Evolutionary conservation across 2,797 vertebrate genomes (phyloP).

Genomic region (Parauchenoglanis ngamensis): DNA sequence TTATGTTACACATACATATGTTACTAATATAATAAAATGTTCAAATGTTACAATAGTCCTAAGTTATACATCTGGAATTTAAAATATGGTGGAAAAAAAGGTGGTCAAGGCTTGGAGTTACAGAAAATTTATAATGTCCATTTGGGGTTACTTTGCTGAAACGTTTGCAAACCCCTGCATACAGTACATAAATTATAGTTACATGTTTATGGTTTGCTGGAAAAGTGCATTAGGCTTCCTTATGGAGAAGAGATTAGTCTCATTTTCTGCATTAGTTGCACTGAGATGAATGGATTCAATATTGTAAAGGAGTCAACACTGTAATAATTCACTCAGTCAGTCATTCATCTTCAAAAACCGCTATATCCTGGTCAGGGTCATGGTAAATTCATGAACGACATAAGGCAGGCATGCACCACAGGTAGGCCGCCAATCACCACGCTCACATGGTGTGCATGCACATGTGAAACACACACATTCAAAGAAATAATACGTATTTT

Average conservation of each 20-base stretch:
- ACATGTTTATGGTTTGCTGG: neutral
- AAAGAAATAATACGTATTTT: constrained; percentile 22
- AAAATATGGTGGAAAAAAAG: neutral
- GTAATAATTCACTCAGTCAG: neutral
- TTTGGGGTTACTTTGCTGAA: neutral
- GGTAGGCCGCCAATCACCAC: neutral
- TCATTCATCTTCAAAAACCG: neutral
- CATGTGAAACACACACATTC: neutral
- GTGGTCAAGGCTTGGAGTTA: neutral
- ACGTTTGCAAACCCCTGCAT: neutral
- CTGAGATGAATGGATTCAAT: constrained; percentile 6
- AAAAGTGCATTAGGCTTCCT: neutral
- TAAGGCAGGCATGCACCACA: neutral
- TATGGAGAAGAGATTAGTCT: neutral
- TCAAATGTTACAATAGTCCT: neutral
- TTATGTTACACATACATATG: neutral
- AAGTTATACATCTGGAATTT: neutral
- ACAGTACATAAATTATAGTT: neutral
- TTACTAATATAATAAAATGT: neutral
- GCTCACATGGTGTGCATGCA: neutral
- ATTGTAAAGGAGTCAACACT: neutral
- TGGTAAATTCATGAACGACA: neutral
- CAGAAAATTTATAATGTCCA: neutral
- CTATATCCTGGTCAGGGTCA: neutral
- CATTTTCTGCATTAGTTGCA: neutral